Conservation (phyloP, 2,888 invertebrate genomes). For the Meteorus cinctellus region DNA sequence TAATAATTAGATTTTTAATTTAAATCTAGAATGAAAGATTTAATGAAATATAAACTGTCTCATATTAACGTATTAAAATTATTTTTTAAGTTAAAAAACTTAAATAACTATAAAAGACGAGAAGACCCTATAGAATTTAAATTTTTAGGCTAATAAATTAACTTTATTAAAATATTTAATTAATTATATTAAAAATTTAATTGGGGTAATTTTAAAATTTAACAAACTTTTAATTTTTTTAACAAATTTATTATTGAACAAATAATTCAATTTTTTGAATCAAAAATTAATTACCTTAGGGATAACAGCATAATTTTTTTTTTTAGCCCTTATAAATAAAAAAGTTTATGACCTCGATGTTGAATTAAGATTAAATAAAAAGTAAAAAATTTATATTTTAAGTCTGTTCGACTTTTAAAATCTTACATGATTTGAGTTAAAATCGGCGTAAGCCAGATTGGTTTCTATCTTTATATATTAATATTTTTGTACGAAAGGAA, state of each 20-base stretch:
- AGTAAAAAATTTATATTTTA: slow-evolving; percentile 80
- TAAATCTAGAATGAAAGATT: slow-evolving; percentile 85
- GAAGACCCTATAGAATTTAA: slow-evolving; percentile 86
- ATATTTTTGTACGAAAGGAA: slow-evolving; percentile 89
- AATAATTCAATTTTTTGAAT: slow-evolving; percentile 77
- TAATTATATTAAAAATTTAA: slow-evolving; percentile 74
- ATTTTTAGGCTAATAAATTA: too few relatives aligned
- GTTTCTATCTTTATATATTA: slow-evolving; percentile 84
- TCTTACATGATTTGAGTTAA: slow-evolving; percentile 93
- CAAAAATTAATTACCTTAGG: slow-evolving; percentile 87
- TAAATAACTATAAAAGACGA: slow-evolving; percentile 79
- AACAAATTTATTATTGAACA: slow-evolving; percentile 71
- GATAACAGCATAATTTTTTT: slow-evolving; percentile 90
- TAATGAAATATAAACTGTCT: slow-evolving; percentile 80
- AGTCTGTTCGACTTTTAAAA: slow-evolving; percentile 89
- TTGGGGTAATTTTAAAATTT: slow-evolving; percentile 81
- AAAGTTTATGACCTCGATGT: slow-evolving; percentile 91
- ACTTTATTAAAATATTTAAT: too few relatives aligned
- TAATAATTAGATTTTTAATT: slow-evolving; percentile 88
- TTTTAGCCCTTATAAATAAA: slow-evolving; percentile 83
- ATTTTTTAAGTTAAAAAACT: slow-evolving; percentile 74
- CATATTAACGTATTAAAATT: slow-evolving; percentile 65
- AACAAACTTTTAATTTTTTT: slow-evolving; percentile 74
- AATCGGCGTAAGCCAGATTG: slow-evolving; percentile 89
- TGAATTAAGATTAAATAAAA: slow-evolving; percentile 84